Evolutionary conservation across 2,113 vertebrate species (phyloP).

Genomic region (Tylochromis polylepis): DNA sequence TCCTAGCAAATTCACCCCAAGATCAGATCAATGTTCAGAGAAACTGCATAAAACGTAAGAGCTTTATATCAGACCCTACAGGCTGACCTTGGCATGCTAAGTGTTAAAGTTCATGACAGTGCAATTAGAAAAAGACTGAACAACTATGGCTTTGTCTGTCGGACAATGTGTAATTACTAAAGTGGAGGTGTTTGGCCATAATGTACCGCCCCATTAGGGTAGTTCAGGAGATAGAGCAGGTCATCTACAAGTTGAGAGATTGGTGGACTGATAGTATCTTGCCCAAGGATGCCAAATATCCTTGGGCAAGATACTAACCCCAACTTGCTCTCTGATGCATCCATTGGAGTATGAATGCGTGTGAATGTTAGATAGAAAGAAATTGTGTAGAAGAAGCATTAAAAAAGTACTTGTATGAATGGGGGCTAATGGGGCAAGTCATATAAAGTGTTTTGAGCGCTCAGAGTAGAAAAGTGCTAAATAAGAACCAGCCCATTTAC

Average conservation of each 20-base stretch:
- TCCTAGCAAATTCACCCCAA: neutral
- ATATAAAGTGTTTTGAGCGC: no score
- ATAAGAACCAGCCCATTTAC: no score
- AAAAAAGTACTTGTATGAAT: no score
- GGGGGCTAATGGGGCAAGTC: no score
- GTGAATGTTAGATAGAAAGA: no score
- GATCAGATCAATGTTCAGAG: neutral
- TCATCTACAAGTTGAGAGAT: neutral
- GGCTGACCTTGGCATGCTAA: neutral
- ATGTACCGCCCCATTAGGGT: neutral
- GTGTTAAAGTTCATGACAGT: neutral
- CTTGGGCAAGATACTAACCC: neutral
- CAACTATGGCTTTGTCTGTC: neutral
- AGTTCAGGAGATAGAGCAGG: neutral
- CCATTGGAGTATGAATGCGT: neutral
- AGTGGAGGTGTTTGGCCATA: neutral
- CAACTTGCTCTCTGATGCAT: neutral
- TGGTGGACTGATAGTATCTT: accelerated
- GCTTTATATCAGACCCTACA: accelerated
- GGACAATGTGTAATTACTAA: neutral
- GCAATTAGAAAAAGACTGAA: neutral
- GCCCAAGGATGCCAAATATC: neutral
- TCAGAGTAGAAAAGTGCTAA: no score
- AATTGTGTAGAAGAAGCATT: no score
- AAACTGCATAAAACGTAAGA: neutral